Conservation (phyloP, 2,113 vertebrate genomes). For the Crotalus helleri region DNA sequence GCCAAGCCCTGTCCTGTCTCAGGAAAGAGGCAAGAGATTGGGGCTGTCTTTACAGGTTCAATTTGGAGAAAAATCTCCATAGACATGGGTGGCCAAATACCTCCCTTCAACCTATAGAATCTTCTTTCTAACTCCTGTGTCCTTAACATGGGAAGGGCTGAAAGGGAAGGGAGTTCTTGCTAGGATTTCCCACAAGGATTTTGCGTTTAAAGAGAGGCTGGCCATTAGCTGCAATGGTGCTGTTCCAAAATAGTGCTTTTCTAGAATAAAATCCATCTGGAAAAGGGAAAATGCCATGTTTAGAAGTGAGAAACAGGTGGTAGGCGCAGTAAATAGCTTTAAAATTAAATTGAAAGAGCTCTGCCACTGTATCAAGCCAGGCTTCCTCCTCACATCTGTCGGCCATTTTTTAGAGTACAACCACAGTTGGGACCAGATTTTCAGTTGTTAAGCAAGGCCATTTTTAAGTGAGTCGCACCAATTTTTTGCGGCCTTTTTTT, state of each 20-base stretch:
- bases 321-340: neutral
- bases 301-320: neutral
- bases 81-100: neutral
- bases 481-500: too few relatives aligned
- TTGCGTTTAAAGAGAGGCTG: neutral
- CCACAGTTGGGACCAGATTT: too few relatives aligned
- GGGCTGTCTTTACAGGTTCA: neutral
- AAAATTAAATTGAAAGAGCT: neutral
- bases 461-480: too few relatives aligned
- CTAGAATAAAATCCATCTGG: neutral
- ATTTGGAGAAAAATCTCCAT: neutral
- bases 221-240: neutral
- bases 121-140: neutral
- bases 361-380: neutral
- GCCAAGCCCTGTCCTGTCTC: neutral
- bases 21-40: neutral
- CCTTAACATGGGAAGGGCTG: neutral
- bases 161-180: neutral
- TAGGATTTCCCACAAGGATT: neutral
- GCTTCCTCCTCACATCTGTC: neutral
- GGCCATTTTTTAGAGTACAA: neutral
- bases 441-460: too few relatives aligned
- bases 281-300: neutral
- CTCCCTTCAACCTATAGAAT: neutral
- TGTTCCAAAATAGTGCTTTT: neutral